phyloP scores from a whole-genome alignment of 2,113 vertebrate species.

The Gambusia holbrooki region DNA sequence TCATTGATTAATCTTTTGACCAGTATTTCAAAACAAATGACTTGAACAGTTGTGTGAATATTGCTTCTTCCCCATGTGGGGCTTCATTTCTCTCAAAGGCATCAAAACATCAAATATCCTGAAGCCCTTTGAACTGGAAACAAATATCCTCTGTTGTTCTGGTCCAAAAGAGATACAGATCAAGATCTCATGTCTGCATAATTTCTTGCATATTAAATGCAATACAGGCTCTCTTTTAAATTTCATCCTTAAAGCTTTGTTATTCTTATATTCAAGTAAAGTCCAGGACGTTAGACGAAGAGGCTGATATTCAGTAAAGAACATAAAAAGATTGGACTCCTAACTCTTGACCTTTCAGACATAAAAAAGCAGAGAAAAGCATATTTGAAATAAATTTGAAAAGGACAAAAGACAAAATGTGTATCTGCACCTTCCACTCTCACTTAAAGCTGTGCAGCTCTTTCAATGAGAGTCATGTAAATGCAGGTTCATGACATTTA shows the following conservation, averaged over 20 bases:
- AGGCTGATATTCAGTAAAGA: background rate
- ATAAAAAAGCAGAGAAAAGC: background rate
- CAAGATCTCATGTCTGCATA: background rate
- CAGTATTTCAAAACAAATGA: background rate
- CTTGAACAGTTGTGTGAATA: background rate
- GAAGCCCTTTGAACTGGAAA: background rate
- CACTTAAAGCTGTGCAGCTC: slow-evolving; percentile 33
- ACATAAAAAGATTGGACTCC: background rate
- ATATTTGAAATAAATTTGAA: background rate
- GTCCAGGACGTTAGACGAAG: background rate
- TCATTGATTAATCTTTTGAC: background rate
- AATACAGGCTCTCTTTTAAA: background rate
- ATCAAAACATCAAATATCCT: background rate
- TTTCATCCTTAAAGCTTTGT: no score
- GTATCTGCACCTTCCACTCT: background rate
- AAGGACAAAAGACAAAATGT: background rate
- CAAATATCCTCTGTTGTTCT: background rate
- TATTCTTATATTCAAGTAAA: no score
- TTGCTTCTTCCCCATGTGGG: background rate
- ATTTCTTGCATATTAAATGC: background rate
- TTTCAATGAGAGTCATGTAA: slow-evolving; percentile 21
- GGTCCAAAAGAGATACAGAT: background rate
- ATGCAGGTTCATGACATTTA: slow-evolving; percentile 41
- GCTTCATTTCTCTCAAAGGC: background rate
- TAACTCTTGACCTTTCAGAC: background rate